Evolutionary conservation across 1,140 invertebrate genomes (phyloP).

Genomic region (Drosophila truncata): DNA sequence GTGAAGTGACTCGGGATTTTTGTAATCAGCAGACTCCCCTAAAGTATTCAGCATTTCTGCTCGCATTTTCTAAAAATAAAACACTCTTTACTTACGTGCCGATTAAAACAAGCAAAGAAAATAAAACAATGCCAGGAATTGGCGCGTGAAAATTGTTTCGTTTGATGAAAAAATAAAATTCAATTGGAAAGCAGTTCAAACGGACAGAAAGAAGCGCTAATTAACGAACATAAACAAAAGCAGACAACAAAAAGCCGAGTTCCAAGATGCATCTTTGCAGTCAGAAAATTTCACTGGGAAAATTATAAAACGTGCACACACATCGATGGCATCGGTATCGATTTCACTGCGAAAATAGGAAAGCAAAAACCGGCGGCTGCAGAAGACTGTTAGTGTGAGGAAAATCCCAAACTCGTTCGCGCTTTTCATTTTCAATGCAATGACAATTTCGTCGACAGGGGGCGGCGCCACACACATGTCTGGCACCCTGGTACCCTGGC

Average conservation of each 20-base stretch:
- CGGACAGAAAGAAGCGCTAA: conserved; percentile 59
- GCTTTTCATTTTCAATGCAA: conserved; percentile 77
- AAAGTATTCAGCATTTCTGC: neutral
- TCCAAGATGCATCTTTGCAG: conserved; percentile 42
- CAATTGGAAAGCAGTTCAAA: conserved; percentile 75
- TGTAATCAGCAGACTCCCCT: neutral
- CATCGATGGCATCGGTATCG: conserved; percentile 71
- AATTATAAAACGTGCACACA: conserved; percentile 63
- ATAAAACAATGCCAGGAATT: conserved; percentile 71
- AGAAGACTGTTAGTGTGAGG: conserved; percentile 57
- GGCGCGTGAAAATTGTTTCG: conserved; percentile 79
- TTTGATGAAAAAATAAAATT: conserved; percentile 66
- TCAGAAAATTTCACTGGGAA: conserved; percentile 65
- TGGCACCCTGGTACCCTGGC: conserved; percentile 13
- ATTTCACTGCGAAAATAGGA: conserved; percentile 66
- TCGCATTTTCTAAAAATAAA: conserved; percentile 71
- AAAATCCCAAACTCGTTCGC: conserved; percentile 64
- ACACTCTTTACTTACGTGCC: conserved; percentile 60
- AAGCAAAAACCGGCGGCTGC: conserved; percentile 30
- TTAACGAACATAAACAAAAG: conserved; percentile 59
- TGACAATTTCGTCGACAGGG: conserved; percentile 60
- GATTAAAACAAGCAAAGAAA: conserved; percentile 41
- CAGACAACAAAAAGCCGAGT: conserved; percentile 53
- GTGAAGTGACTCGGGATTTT: neutral
- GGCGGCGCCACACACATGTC: conserved; percentile 27